Base-by-base conservation (phyloP, 1,140 invertebrate genomes). In the Cherax destructor region DNA sequence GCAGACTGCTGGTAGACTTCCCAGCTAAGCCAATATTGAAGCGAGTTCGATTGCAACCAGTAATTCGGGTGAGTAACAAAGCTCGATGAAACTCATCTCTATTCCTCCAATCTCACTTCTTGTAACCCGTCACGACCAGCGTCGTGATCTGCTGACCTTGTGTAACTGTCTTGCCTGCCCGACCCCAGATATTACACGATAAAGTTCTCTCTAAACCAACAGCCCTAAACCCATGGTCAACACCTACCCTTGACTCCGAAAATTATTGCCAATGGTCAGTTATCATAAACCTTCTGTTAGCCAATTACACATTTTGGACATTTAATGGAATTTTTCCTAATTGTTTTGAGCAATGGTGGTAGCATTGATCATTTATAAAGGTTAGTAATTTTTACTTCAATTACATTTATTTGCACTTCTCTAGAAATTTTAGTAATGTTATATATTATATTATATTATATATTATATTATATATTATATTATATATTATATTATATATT, bases 61-160 rank as follows among this genome's bases (percentile, higher is more conserved):
- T 24, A 24, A 74, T 74, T 1, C 24, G 24, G 9, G n/a, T 11
- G n/a, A 74, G n/a, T 74, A 5, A 74, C 69, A 30, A 74, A 74
- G n/a, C 30, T 9, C 69, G 7, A 30, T 3, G 30, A 30, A 74
- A 74, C 69, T 30, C 69, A 65, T 69, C 59, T 41, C 69, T 65
- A 30, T 86, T 76, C 69, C 69, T 86, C 52, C 49, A 56, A 76
- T 77, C 69, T 88, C n/a, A 65, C 76, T 72, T 59, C 41, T 59
- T 24, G 52, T 90, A 16, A 83, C 83, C 65, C 59, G 49, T 79
- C 52, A 79, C 80, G 49, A 83, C 74, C 10, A 77, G 83, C 59
- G 59, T 69, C 76, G 88, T 85, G 88, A 91, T 84, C 88, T 91
- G 88, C 88, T 91, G 83, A 85, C 80, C 61, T 89, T 59, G 47